Evolutionary conservation across 2,113 vertebrate genomes (phyloP), one percentile per base, ranked within the genome.

Genomic region (Collichthys lucidus): DNA sequence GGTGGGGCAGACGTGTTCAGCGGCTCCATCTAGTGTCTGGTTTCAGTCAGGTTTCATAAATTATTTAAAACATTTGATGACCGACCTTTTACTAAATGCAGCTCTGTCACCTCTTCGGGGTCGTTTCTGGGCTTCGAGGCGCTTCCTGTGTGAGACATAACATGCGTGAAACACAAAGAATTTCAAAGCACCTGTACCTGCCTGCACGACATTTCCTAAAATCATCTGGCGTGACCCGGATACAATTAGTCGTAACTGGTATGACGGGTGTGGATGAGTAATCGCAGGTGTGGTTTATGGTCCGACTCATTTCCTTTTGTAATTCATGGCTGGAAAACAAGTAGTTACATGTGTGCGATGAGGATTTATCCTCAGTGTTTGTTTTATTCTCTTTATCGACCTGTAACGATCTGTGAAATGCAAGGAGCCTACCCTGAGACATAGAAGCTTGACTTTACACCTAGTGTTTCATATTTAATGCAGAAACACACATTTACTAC

Each of bases 31-130:
- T 82, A 16, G 56, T 79, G 88, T 17, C 7, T n/a, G 1, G 0
- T 11, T 6, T 2, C 22, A 11, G 53, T 22, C 35, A 40, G 2
- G 31, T 31, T 31, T 31, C 31, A 35, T 2, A 8, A 11, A 35
- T 56, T 56, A 8, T 44, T 9, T 22, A 19, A 6, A 4, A 2
- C 0, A 9, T 8, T 1, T 31, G 5, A 1, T 4, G 5, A 72
- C 88, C 4, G 52, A 95, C 94, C 93, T 94, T 83, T 91, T 16
- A 91, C 88, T 12, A 22, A 46, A 4, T 83, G 86, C 84, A 94
- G 89, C 80, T 94, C 93, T 2, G 87, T 88, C 31, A 55, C 66
- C 19, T 90, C 92, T 2, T 88, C 88, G 0, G 81, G 52, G 17
- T 81, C 56, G 9, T 77, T 75, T 53, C 26, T 80, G 47, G 50